These are phyloP conservation scores for Eustalomyia histrio DNA, from an alignment of 2,888 invertebrate genomes.

Conservation along the genomic window DNA sequence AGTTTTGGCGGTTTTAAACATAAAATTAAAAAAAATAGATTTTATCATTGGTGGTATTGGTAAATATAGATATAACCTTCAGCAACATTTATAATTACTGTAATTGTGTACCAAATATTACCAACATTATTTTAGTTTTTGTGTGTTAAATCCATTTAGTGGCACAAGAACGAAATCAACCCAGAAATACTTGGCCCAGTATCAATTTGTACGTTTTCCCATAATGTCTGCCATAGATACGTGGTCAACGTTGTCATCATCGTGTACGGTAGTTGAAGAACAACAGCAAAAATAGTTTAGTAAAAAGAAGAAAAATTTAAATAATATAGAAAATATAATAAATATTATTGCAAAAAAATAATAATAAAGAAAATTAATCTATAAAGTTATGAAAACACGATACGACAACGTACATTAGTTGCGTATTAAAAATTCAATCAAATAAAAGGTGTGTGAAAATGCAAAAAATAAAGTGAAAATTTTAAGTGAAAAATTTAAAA, in stretches of 20 bases:
- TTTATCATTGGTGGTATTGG: no score
- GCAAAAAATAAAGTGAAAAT: conserved; percentile 13
- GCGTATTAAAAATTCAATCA: conserved; percentile 20
- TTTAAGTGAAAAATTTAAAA: conserved; percentile 11
- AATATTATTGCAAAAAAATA: conserved; percentile 29
- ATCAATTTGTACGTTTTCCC: conserved; percentile 79
- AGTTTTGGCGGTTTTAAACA: no score
- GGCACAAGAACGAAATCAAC: conserved; percentile 69
- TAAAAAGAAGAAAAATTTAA: conserved; percentile 35
- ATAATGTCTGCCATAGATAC: conserved; percentile 76
- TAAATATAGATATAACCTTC: no score
- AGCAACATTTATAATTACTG: no score
- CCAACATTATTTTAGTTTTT: conserved; percentile 42
- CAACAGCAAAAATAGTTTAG: conserved; percentile 61
- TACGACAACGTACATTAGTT: conserved; percentile 26
- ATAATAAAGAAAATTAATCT: conserved; percentile 17
- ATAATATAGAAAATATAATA: conserved; percentile 36
- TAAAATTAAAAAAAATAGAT: no score
- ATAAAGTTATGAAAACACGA: conserved; percentile 24
- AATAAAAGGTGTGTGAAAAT: conserved; percentile 47
- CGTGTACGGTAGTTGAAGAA: conserved; percentile 65
- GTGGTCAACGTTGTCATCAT: conserved; percentile 66
- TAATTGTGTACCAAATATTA: no score
- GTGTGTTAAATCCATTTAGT: conserved; percentile 57
- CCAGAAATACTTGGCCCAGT: conserved; percentile 77